phyloP scores from a whole-genome alignment of 2,797 vertebrate genomes.

The Squalus acanthias region DNA sequence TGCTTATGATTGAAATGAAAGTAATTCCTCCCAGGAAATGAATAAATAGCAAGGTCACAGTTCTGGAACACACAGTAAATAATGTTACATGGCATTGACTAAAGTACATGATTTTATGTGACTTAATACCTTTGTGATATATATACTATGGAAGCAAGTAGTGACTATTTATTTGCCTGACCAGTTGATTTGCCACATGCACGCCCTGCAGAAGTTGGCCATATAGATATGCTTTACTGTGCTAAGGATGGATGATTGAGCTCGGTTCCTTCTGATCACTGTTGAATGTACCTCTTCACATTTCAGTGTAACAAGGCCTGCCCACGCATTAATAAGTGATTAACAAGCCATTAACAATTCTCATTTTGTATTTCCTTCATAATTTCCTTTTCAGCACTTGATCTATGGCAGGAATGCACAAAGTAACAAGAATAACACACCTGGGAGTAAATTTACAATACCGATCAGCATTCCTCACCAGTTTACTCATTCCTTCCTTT shows the following conservation, averaged over 20 bases:
- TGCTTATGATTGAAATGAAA: slow-evolving; percentile 5
- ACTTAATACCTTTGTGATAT: neutral
- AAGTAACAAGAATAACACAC: neutral
- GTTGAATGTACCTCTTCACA: neutral
- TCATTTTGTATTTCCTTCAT: neutral
- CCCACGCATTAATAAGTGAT: neutral
- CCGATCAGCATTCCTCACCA: neutral
- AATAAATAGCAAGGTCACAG: slow-evolving; percentile 11
- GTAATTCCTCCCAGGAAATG: neutral
- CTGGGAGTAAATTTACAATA: neutral
- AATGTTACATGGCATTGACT: slow-evolving; percentile 6
- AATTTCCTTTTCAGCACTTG: neutral
- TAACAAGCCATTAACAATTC: neutral
- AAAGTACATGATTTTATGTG: neutral
- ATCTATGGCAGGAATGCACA: neutral
- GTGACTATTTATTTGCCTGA: neutral
- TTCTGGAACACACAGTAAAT: neutral
- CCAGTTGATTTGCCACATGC: neutral
- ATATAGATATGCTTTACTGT: neutral
- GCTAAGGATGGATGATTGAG: too few species aligned
- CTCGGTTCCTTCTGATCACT: neutral
- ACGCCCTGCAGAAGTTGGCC: neutral
- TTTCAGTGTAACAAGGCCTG: neutral
- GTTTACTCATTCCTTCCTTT: neutral
- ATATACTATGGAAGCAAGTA: neutral